Percentiles rank a stretch among this genome's conserved stretches.
Evolutionary conservation across 2,888 invertebrate species (phyloP).

Genomic region (Eupithecia inturbata): DNA sequence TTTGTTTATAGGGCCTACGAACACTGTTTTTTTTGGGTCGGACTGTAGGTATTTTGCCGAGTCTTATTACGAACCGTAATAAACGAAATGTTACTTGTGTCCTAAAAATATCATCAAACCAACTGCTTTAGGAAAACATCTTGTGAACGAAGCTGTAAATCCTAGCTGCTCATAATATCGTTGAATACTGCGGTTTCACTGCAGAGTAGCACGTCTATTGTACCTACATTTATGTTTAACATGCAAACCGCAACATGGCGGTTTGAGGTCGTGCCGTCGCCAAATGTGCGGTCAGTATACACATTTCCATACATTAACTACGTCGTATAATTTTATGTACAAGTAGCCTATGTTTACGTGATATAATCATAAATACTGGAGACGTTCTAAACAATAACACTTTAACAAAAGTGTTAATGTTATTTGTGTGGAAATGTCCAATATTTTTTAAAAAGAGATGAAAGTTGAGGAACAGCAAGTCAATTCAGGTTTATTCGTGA

Average conservation of each 20-base stretch:
- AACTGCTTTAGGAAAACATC: background rate
- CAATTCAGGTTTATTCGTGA: too few relatives aligned
- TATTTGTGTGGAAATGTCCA: background rate
- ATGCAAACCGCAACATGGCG: background rate
- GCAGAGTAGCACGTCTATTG: background rate
- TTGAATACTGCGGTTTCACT: background rate
- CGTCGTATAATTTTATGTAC: conserved; percentile 2
- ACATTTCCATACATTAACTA: background rate
- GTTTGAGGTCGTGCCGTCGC: background rate
- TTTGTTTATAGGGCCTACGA: background rate
- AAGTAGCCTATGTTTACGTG: background rate
- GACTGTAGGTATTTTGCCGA: too few relatives aligned
- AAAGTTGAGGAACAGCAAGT: too few relatives aligned
- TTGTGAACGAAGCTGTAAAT: background rate
- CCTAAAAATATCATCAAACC: too few relatives aligned
- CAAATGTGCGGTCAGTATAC: background rate
- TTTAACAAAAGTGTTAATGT: background rate
- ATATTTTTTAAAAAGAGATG: background rate
- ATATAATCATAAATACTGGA: background rate
- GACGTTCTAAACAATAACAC: background rate
- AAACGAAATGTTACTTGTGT: background rate
- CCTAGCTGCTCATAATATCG: background rate
- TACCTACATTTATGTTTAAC: background rate
- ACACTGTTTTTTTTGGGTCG: background rate
- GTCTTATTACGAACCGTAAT: background rate